These are phyloP conservation scores for Iguana delicatissima DNA, from an alignment of 2,797 vertebrate genomes.

Conservation along the genomic window DNA sequence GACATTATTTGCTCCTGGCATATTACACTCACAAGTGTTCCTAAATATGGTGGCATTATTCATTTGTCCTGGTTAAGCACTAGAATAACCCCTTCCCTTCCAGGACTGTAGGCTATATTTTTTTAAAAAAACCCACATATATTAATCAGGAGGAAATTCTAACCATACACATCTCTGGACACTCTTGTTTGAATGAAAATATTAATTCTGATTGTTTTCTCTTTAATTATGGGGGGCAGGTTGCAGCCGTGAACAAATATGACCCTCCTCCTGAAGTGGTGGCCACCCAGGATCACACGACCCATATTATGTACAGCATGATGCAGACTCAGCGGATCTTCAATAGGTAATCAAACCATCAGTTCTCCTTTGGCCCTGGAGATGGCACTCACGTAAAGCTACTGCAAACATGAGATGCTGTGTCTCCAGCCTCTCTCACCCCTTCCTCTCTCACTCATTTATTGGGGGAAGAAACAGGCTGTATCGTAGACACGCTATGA, in stretches of 20 bases:
- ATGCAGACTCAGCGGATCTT: conserved; percentile 90
- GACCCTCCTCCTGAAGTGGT: conserved; percentile 90
- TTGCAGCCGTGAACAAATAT: conserved; percentile 87
- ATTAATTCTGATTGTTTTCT: background rate
- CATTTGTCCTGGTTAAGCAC: background rate
- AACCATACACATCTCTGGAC: background rate
- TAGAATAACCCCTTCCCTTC: background rate
- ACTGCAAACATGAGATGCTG: rapidly evolving
- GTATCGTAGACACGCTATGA: background rate
- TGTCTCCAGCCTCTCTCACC: conserved; percentile 2
- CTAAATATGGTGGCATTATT: background rate
- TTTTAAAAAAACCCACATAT: background rate
- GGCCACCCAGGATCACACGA: conserved; percentile 89
- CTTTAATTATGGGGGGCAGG: conserved; percentile 78
- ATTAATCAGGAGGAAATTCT: background rate
- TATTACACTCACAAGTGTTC: too few species aligned
- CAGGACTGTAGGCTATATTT: too few species aligned
- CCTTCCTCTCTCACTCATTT: background rate
- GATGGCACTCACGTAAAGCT: conserved; percentile 34
- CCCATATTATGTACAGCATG: conserved; percentile 81
- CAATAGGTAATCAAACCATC: conserved; percentile 83
- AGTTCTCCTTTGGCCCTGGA: background rate
- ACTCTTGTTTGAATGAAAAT: background rate
- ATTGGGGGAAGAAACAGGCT: background rate
- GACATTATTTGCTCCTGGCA: background rate